These are phyloP conservation scores for Xylophagus ater DNA, from an alignment of 2,888 invertebrate genomes.

Conservation along the genomic window DNA sequence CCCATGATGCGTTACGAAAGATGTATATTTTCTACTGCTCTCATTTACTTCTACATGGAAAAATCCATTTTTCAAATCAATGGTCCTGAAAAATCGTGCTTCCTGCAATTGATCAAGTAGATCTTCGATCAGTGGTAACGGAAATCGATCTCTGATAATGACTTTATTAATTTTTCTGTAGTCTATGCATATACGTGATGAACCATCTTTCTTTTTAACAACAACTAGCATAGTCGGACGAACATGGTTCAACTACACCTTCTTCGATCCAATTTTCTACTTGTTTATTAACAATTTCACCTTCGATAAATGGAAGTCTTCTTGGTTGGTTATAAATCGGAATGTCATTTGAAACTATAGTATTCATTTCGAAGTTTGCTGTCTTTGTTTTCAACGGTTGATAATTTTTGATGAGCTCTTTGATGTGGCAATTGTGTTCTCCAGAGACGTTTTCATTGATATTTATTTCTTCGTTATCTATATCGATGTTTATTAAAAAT, in stretches of 20 bases:
- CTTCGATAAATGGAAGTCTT: conserved; percentile 20
- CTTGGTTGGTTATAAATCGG: conserved; percentile 21
- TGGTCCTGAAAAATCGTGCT: conserved; percentile 19
- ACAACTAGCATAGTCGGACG: conserved; percentile 20
- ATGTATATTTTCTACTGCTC: conserved; percentile 23
- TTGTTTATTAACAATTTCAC: conserved; percentile 16
- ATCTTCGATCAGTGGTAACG: conserved; percentile 22
- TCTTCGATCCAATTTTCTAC: conserved; percentile 23
- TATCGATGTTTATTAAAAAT: background rate
- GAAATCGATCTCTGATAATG: conserved; percentile 17
- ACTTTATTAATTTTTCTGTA: conserved; percentile 12
- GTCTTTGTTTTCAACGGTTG: conserved; percentile 19
- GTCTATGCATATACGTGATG: conserved; percentile 23
- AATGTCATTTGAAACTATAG: conserved; percentile 24
- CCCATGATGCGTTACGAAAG: conserved; percentile 27
- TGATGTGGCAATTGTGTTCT: too few relatives aligned
- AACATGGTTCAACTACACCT: conserved; percentile 22
- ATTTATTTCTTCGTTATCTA: background rate
- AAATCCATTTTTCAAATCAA: conserved; percentile 24
- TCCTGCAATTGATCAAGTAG: conserved; percentile 21
- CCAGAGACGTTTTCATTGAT: conserved; percentile 14
- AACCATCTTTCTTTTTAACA: conserved; percentile 23
- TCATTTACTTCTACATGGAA: conserved; percentile 25
- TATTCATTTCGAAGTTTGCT: conserved; percentile 22
- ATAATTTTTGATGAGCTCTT: conserved; percentile 19